Evolutionary conservation across 2,797 vertebrate genomes (phyloP), one percentile per base, ranked within the genome.

Genomic region (Spinibarbus caldwelli): DNA sequence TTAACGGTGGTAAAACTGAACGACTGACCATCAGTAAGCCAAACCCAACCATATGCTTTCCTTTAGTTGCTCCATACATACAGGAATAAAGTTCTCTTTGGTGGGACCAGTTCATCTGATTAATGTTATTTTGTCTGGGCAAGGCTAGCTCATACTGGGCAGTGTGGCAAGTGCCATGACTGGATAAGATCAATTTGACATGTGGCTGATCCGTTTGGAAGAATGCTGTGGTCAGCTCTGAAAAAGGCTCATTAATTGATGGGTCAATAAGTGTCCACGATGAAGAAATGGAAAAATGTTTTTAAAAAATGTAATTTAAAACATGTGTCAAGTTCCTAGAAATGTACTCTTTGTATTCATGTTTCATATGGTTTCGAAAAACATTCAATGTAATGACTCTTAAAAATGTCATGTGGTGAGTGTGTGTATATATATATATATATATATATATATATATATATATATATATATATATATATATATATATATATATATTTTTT

Each of bases 101-200:
- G 23, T 71, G 31, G 36, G 78, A 43, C 17, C 23, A 57, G 62
- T 66, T 45, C 54, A 68, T 70, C 57, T 14, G 17, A 19, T 77
- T 86, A 59, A 49, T 57, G 52, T 57, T 43, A 72, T 82, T 78
- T 64, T 78, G 34, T 72, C 66, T 82, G 62, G 59, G 82, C 49
- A 49, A 41, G 6, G 59, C 12, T 66, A 64, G 49, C 38, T 87
- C 66, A 43, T 62, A 66, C 17, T 73, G 54, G 77, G 41, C 67
- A 31, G 68, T 62, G 38, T 26, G 38, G 76, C 66, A 71, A 49
- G 54, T 62, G 66, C 14, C 66, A 45, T 71, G 52, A 71, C 83
- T 59, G 75, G 47, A 66, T 66, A 83, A 83, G 19, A 64, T 83
- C 81, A 76, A 49, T 47, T 36, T 78, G 64, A 79, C 84, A 64